Conservation (phyloP, 35 echinoderm and acorn worm species). For the Apostichopus parvimensis region DNA sequence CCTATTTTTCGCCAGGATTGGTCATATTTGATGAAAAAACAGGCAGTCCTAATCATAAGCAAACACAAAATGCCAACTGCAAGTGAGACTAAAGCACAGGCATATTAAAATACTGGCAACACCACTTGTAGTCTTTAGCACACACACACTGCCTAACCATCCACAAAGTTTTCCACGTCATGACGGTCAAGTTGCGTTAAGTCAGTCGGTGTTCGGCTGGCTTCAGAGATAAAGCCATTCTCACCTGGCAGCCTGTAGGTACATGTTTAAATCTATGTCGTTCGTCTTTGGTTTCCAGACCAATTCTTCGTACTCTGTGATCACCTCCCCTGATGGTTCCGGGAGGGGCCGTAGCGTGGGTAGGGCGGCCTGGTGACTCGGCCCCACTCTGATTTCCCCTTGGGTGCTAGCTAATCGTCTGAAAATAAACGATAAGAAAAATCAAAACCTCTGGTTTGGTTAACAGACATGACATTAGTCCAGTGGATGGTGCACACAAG, state of each 20-base stretch:
- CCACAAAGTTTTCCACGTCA: too few species aligned
- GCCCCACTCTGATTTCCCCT: slow-evolving; percentile 89
- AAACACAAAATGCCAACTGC: too few species aligned
- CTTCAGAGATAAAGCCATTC: neutral
- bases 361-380: slow-evolving; percentile 89
- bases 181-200: too few species aligned
- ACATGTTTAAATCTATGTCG: slow-evolving; percentile 94
- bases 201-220: too few species aligned
- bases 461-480: neutral
- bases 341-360: slow-evolving; percentile 62
- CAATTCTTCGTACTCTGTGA: slow-evolving; percentile 79
- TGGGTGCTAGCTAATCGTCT: slow-evolving; percentile 96
- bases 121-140: neutral
- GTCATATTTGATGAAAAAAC: too few species aligned
- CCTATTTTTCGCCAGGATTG: too few species aligned
- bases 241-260: slow-evolving; percentile 88
- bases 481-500: neutral
- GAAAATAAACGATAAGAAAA: neutral
- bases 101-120: too few species aligned
- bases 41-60: too few species aligned
- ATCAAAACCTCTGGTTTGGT: neutral
- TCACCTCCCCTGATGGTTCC: slow-evolving; percentile 21
- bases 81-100: too few species aligned
- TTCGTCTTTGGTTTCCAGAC: slow-evolving; percentile 86
- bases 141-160: too few species aligned